These are phyloP conservation scores for Cladopsammia gracilis DNA, from an alignment of 64 coral and sea anemone species.

Conservation along the genomic window DNA sequence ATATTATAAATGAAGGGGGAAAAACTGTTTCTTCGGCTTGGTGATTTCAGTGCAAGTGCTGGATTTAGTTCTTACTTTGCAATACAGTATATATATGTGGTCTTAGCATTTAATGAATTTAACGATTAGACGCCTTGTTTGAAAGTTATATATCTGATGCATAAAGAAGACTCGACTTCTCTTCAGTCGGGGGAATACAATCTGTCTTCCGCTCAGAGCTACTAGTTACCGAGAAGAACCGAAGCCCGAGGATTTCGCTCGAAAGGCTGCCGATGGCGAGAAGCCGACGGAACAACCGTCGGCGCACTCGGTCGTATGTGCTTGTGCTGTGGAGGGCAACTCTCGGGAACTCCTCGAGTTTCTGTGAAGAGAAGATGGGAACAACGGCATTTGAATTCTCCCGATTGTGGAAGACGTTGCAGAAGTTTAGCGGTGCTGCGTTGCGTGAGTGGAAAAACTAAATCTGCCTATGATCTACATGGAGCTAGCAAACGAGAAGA, in stretches of 20 bases:
- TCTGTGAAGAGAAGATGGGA: not conserved
- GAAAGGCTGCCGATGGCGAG: not conserved
- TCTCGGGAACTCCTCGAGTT: not conserved
- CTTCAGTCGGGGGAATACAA: not conserved
- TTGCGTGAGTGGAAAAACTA: not conserved
- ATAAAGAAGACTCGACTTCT: not conserved
- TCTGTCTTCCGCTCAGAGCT: not conserved
- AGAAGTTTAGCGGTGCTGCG: too few relatives aligned
- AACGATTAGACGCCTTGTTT: too few relatives aligned
- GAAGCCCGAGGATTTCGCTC: not conserved
- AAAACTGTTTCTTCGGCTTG: too few relatives aligned
- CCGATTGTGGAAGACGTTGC: not conserved
- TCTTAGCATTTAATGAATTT: too few relatives aligned
- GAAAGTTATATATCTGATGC: too few relatives aligned
- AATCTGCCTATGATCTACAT: not conserved
- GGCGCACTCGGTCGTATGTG: not conserved
- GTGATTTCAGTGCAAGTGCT: too few relatives aligned
- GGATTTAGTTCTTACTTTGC: too few relatives aligned
- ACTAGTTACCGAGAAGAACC: not conserved
- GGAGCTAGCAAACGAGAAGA: conserved; percentile 15
- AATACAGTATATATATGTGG: too few relatives aligned
- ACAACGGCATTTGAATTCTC: not conserved
- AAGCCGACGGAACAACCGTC: not conserved
- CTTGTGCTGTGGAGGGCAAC: not conserved
- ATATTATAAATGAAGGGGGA: too few relatives aligned